Conservation (phyloP, 2,113 vertebrate genomes). For the Ctenodactylus gundi region DNA sequence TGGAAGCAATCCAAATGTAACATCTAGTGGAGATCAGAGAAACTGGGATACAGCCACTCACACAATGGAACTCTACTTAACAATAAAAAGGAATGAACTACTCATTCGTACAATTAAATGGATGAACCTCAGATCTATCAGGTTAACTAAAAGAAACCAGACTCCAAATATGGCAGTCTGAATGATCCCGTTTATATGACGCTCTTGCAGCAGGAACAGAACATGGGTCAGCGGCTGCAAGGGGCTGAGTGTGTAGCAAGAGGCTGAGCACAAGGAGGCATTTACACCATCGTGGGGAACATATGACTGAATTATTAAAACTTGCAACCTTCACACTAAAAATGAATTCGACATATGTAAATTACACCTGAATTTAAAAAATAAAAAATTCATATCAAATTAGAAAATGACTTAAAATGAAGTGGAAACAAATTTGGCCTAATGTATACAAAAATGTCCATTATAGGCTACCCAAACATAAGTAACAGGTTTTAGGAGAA, state of each 20-base stretch:
- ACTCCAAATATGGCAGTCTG: not conserved
- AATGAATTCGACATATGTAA: not conserved
- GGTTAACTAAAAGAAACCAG: not conserved
- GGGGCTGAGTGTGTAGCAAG: too few relatives aligned
- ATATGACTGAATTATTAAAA: not conserved
- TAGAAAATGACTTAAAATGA: conserved; percentile 31
- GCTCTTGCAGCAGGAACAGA: not conserved
- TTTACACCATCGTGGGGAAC: not conserved
- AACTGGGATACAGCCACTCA: not conserved
- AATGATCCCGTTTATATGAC: not conserved
- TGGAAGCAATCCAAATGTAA: not conserved
- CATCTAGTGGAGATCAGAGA: not conserved
- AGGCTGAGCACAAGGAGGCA: too few relatives aligned
- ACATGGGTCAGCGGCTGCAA: too few relatives aligned
- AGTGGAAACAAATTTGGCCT: not conserved
- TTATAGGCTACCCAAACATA: not conserved
- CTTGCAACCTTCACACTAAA: not conserved
- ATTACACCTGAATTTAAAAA: not conserved
- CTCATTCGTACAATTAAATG: not conserved
- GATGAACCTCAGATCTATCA: not conserved
- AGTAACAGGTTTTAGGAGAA: not conserved
- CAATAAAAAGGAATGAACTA: not conserved
- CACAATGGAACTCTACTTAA: not conserved
- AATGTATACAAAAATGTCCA: not conserved
- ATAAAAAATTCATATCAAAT: not conserved